Evolutionary conservation across 2,797 vertebrate genomes (phyloP), one percentile per base, ranked within the genome.

Genomic region (Sardinella longiceps): DNA sequence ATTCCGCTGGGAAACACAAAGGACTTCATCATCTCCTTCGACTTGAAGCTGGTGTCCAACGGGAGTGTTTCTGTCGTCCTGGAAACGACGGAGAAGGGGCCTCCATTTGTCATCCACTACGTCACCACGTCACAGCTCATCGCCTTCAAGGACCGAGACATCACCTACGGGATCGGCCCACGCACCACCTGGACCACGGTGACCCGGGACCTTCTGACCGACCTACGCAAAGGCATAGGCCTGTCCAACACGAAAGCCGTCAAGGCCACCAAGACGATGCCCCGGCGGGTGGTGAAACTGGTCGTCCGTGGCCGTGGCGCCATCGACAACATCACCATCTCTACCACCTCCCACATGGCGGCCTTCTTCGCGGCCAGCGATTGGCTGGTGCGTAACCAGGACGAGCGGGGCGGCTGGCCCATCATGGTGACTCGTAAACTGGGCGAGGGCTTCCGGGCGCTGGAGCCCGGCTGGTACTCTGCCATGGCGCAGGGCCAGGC

Each of bases 401-500:
- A 99, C n/a, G 97, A 98, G 46, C 95, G 92, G 6, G 98, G 98
- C 0, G 98, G 98, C 0, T 99, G 98, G 98, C 98, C 98, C 60
- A 99, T 99, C 89, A 97, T 97, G 96, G 98, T 99, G 87, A 99
- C 97, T 0, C 96, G 98, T 39, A 99, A 99, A 86, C 91, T 99
- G 37, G 98, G 98, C 0, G 98, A 99, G 48, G 98, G 98, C 18
- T 99, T 99, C 90, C 96, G 91, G 37, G 93, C 98, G 0, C 87
- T 99, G 90, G 98, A 99, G 50, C 98, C 98, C 0, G 98, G 98
- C 81, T 99, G 98, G 98, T 99, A 99, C 93, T 99, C 98, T 0
- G 98, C 98, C 90, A 99, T 99, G 98, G 98, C 98, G 0, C 98
- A 99, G 80, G 98, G 98, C 15, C 98, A 99, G 91, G 98, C 97